Conservation (phyloP, 2,888 invertebrate genomes). For the Conistra vaccinii region DNA sequence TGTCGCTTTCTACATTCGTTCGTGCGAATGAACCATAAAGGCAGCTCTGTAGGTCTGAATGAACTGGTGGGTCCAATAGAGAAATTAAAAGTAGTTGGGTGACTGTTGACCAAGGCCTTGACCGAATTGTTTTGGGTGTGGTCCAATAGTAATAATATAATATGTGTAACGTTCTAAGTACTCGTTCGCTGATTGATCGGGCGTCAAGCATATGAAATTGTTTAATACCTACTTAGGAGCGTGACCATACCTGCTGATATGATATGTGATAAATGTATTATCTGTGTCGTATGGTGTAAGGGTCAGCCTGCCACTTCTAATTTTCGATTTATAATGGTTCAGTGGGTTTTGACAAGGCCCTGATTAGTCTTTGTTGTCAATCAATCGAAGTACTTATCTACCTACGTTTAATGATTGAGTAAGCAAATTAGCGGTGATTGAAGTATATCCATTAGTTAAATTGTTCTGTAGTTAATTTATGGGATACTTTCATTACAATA, state of each 20-base stretch:
- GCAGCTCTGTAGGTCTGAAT: conserved; percentile 37
- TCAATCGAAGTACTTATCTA: conserved; percentile 7
- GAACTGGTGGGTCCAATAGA: conserved; percentile 53
- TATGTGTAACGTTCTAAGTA: conserved; percentile 58
- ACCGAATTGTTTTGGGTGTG: conserved; percentile 78
- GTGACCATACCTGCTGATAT: conserved; percentile 48
- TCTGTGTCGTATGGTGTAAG: conserved; percentile 33
- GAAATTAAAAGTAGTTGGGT: conserved; percentile 78
- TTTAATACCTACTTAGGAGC: conserved; percentile 25
- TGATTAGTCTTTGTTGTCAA: conserved; percentile 25
- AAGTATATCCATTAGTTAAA: not conserved
- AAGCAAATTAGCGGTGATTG: conserved; percentile 23
- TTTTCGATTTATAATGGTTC: conserved; percentile 20
- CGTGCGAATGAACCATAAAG: not conserved
- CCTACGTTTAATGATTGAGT: not conserved
- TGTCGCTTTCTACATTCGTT: conserved; percentile 51
- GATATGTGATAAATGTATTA: conserved; percentile 19
- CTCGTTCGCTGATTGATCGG: conserved; percentile 57
- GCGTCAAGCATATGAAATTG: conserved; percentile 53
- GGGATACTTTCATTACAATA: no score
- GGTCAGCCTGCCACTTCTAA: conserved; percentile 41
- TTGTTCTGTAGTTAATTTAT: not conserved
- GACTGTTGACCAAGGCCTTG: conserved; percentile 78
- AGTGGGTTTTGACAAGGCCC: conserved; percentile 35
- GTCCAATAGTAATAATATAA: conserved; percentile 64